Base-by-base conservation (phyloP, 2,113 vertebrate genomes). In the Psilopsiagon aurifrons region DNA sequence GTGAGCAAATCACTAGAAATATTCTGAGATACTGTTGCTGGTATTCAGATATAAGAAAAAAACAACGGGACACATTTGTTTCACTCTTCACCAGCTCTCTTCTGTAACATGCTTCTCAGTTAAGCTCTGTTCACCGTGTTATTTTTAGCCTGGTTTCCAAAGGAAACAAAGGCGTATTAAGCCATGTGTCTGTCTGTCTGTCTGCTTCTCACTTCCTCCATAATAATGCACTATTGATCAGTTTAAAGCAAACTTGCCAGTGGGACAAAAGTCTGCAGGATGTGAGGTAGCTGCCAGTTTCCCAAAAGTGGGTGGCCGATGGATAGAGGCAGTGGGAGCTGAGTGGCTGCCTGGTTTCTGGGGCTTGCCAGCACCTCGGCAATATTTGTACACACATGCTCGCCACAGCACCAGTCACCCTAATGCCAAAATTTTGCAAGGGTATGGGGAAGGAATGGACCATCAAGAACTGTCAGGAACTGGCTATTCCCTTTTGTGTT, bases 111-210 rank as follows among this genome's bases (percentile, higher is more conserved):
- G 67, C 75, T 63, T 92, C 83, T 49, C 83, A 33, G 64, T 57
- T 46, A 41, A 83, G 60, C 60, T 41, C 79, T 46, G 7, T 88
- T 44, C 83, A 80, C 52, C 35, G 41, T 35, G 79, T 39, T 92
- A 86, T 94, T 96, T 94, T 95, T 92, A 94, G 68, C 49, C 31
- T 9, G 10, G 46, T 70, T 93, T 93, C 95, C 92, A 93, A 80
- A 96, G 88, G 96, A 90, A 92, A 67, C 67, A 39, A 17, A 15
- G 8, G 81, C 7, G 0, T 31, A 35, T 4, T 60, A 59, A 28
- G 55, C 44, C 0, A 0, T 11, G 23, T 11, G 39, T 39, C 39
- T 92, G 71, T 91, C 84, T 90, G 63, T 81, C 78, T 74, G 70
- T 64, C 88, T 94, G 75, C 85, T 82, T 92, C 83, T 57, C 83